Evolutionary conservation across 2,888 invertebrate species (phyloP), one percentile per base, ranked within the genome.

Genomic region (Orchesellides sinensis): DNA sequence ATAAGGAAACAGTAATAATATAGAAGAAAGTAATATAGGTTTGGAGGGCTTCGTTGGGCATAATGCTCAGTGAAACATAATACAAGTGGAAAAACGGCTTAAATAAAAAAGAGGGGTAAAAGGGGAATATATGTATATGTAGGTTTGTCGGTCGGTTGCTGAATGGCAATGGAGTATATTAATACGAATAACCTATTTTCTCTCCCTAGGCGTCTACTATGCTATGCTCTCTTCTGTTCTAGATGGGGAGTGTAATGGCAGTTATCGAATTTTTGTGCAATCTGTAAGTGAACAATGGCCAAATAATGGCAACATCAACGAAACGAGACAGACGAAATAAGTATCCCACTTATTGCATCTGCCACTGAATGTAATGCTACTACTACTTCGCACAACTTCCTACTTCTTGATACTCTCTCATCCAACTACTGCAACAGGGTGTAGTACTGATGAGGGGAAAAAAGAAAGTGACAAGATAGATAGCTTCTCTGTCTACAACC

Each of bases 381-480:
- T 21, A 27, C 27, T 27, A 10, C 19, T 19, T 27, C 14, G 1
- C 65, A 56, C 19, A 21, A 21, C 23, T n/a, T n/a, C n/a, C n/a
- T n/a, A n/a, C n/a, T n/a, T n/a, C n/a, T 2, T 40, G 40, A 40
- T 40, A 40, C 47, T 27, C 14, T n/a, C n/a, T n/a, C n/a, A n/a
- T n/a, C n/a, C n/a, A n/a, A n/a, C n/a, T 17, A 54, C 65, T 56
- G 52, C 75, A 66, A 75, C 75, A 66, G 45, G 75, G 21, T 59
- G 45, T 56, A 2, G 49, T 77, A 49, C 68, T 77, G 77, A 77
- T 77, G 68, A 68, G 77, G 65, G 66, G 56, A 66, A 32, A 63
- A 17, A 59, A 29, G 14, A 72, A 61, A 73, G 73, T 73, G 77
- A 77, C 77, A 77, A 66, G 77, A 77, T 77, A 69, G 68, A 77